These are phyloP conservation scores for Selene dorsalis DNA, from an alignment of 2,797 vertebrate species.

Conservation along the genomic window DNA sequence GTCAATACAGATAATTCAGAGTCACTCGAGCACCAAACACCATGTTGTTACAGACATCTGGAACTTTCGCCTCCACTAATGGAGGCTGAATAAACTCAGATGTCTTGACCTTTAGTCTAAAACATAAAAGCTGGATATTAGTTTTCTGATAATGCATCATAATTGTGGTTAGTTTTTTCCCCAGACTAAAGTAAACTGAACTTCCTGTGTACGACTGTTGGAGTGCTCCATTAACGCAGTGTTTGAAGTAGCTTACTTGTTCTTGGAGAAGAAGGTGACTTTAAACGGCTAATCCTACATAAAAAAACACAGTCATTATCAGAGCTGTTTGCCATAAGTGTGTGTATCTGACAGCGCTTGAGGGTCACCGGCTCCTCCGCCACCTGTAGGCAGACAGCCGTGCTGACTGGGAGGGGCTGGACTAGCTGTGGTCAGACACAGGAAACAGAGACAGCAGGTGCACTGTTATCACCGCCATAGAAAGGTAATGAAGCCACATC, in stretches of 20 bases:
- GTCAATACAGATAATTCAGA: neutral
- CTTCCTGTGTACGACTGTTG: neutral
- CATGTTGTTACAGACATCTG: neutral
- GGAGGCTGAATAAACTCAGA: neutral
- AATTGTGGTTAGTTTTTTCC: neutral
- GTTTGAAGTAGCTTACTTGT: slow-evolving; percentile 12
- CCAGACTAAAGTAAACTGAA: neutral
- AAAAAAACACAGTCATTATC: slow-evolving; percentile 40
- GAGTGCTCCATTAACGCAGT: slow-evolving; percentile 23
- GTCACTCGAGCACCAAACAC: neutral
- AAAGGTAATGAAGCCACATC: slow-evolving; percentile 77
- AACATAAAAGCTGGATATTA: neutral
- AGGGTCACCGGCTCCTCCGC: slow-evolving; percentile 57
- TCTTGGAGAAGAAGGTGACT: slow-evolving; percentile 9
- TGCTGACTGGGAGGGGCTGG: slow-evolving; percentile 61
- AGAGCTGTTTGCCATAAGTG: slow-evolving; percentile 29
- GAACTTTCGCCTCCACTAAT: neutral
- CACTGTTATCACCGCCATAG: slow-evolving; percentile 81
- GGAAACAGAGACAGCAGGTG: slow-evolving; percentile 81
- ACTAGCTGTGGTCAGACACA: slow-evolving; percentile 71
- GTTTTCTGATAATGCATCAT: neutral
- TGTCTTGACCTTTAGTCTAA: neutral
- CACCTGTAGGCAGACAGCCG: slow-evolving; percentile 71
- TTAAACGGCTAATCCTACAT: slow-evolving; percentile 44
- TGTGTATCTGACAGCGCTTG: slow-evolving; percentile 45